Base-by-base conservation (phyloP, 2,888 invertebrate genomes). In the Drosophila atripex region DNA sequence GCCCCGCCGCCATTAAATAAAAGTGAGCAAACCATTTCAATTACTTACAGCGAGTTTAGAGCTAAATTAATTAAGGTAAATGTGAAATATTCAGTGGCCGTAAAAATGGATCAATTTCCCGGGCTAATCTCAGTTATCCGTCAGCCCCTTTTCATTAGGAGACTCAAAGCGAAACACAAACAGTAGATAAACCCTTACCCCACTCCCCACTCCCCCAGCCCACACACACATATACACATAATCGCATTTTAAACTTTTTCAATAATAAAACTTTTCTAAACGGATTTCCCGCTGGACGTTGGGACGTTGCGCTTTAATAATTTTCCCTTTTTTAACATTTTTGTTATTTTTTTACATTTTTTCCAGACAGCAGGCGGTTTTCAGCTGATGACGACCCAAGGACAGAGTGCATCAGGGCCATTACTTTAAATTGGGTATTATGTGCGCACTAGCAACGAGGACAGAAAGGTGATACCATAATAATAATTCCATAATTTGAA, bases 191-290 rank as follows among this genome's bases (percentile, higher is more conserved):
- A n/a, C 30, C 21, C 32, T 9, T 14, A 52, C 21, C 14, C 32
- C 3, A 8, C 25, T 6, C 46, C 32, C 39, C 50, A 21, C 21
- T 12, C 41, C 8, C 18, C 8, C 8, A 12, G 28, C 8, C 39
- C 35, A 41, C 46, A 43, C 71, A 78, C 73, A 77, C 59, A 77
- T 84, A 86, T 70, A 78, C 75, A 75, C 60, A 79, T 84, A 84
- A 84, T 88, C 84, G 88, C 86, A 88, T 84, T 84, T 88, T 72
- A 64, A 84, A 84, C 88, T 84, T 84, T 84, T 84, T 88, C 88
- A 84, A 84, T 84, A 84, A 83, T 76, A 83, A 70, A 84, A 84
- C 76, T 84, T 84, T 84, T 77, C 77, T 83, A 87, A 83, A 82
- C 82, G 82, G 82, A 87, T 87, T 82, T 82, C 82, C 87, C 85